These are phyloP conservation scores for Chelon auratus DNA, from an alignment of 2,797 vertebrate species.

Conservation along the genomic window DNA sequence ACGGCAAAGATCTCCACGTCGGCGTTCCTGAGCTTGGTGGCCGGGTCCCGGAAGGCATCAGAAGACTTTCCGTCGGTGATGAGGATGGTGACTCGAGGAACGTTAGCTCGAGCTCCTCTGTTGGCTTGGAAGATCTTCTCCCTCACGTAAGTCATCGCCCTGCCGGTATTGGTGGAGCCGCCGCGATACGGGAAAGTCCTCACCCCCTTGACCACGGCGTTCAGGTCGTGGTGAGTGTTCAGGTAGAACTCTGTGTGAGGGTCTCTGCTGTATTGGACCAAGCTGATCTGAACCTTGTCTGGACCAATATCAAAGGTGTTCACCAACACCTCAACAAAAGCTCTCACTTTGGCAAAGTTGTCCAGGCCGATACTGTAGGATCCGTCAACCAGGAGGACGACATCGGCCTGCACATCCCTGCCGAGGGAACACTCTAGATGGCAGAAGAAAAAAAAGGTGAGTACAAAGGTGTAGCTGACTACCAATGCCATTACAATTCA, in stretches of 20 bases:
- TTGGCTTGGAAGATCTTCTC: constrained; percentile 90
- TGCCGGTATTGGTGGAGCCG: constrained; percentile 98
- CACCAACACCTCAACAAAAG: constrained; percentile 95
- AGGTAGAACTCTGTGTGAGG: constrained; percentile 95
- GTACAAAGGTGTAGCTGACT: not conserved
- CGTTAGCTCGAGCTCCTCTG: constrained; percentile 90
- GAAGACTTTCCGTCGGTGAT: constrained; percentile 98
- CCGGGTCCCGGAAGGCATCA: constrained; percentile 94
- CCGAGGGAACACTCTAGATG: constrained; percentile 92
- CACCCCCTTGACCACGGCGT: constrained; percentile 91
- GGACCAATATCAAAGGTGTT: constrained; percentile 95
- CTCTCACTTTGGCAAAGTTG: constrained; percentile 97
- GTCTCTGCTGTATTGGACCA: constrained; percentile 98
- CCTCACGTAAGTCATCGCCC: constrained; percentile 95
- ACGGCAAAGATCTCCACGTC: constrained; percentile 98
- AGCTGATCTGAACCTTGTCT: constrained; percentile 94
- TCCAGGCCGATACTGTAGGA: constrained; percentile 97
- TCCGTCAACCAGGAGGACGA: constrained; percentile 97
- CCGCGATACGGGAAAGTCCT: constrained; percentile 96
- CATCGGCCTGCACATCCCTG: constrained; percentile 95
- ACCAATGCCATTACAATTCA: not conserved
- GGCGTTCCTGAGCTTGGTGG: constrained; percentile 88
- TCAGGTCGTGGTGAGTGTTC: constrained; percentile 89
- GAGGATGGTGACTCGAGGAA: constrained; percentile 95
- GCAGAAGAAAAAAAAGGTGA: not conserved